Evolutionary conservation across 1,140 invertebrate genomes (phyloP).

Genomic region (Palaemon carinicauda): DNA sequence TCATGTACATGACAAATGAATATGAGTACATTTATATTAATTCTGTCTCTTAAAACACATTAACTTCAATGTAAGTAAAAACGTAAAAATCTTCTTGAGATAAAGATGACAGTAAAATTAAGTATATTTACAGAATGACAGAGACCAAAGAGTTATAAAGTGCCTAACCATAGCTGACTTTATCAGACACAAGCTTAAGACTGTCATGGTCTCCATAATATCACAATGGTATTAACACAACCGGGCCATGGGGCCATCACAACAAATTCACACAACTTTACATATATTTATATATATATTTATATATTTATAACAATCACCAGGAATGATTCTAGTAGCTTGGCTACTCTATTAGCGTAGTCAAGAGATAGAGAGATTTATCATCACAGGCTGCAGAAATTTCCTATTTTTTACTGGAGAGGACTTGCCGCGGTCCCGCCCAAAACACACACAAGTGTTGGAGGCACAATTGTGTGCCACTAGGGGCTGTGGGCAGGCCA

Average conservation of each 20-base stretch:
- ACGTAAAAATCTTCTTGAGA: conserved; percentile 55
- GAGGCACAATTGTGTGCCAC: conserved; percentile 42
- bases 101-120: conserved; percentile 37
- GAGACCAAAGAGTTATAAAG: conserved; percentile 47
- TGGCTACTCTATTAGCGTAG: conserved; percentile 40
- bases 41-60: conserved; percentile 50
- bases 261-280: conserved; percentile 52
- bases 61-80: conserved; percentile 53
- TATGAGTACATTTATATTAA: conserved; percentile 50
- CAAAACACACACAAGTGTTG: conserved; percentile 51
- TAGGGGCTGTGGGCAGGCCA: conserved; percentile 42
- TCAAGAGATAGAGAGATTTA: conserved; percentile 34
- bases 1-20: conserved; percentile 47
- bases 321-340: conserved; percentile 54
- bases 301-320: neutral
- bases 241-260: conserved; percentile 49
- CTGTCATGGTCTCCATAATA: conserved; percentile 55
- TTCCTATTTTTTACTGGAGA: conserved; percentile 32
- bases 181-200: conserved; percentile 49
- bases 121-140: conserved; percentile 55
- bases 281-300: conserved; percentile 30
- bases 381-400: conserved; percentile 45
- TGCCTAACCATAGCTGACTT: conserved; percentile 46
- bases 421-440: conserved; percentile 47
- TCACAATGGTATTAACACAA: conserved; percentile 55